Percentiles rank a stretch among this genome's conserved stretches.
These are phyloP conservation scores for Cenopis cana DNA, from an alignment of 2,888 invertebrate genomes.

Conservation along the genomic window DNA sequence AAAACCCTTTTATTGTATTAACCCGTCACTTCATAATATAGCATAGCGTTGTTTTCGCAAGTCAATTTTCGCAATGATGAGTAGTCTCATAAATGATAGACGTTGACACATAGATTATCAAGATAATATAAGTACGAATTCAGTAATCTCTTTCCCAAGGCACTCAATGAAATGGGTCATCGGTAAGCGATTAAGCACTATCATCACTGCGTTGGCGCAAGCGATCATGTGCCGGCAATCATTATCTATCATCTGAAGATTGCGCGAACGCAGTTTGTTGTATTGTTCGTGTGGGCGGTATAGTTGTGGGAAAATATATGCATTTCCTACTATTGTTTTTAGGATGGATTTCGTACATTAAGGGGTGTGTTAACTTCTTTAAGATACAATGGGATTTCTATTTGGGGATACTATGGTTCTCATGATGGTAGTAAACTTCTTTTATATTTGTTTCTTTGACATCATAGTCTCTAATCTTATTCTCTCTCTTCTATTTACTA, in stretches of 20 bases:
- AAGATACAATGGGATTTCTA: background rate
- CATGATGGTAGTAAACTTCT: background rate
- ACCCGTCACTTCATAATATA: too few species aligned
- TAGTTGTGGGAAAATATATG: slow-evolving; percentile 23
- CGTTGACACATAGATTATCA: background rate
- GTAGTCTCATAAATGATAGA: slow-evolving; percentile 1
- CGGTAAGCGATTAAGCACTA: slow-evolving; percentile 36
- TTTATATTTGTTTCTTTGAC: background rate
- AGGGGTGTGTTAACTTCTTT: background rate
- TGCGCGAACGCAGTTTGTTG: slow-evolving; percentile 46
- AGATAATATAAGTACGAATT: slow-evolving; percentile 5
- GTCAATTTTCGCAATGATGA: background rate
- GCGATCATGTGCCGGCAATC: slow-evolving; percentile 42
- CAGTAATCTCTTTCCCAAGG: slow-evolving; percentile 31
- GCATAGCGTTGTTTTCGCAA: background rate
- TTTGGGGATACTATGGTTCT: background rate
- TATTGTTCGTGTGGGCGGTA: slow-evolving; percentile 63
- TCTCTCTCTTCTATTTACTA: too few species aligned
- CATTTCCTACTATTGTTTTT: slow-evolving; percentile 22
- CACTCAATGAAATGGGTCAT: slow-evolving; percentile 41
- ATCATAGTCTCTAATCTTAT: background rate
- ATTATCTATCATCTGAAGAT: slow-evolving; percentile 47
- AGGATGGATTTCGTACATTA: background rate
- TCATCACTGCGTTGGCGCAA: slow-evolving; percentile 20
- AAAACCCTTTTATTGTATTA: too few species aligned